Evolutionary conservation across 2,888 invertebrate genomes (phyloP), one percentile per base, ranked within the genome.

Genomic region (Lissonota sp.): DNA sequence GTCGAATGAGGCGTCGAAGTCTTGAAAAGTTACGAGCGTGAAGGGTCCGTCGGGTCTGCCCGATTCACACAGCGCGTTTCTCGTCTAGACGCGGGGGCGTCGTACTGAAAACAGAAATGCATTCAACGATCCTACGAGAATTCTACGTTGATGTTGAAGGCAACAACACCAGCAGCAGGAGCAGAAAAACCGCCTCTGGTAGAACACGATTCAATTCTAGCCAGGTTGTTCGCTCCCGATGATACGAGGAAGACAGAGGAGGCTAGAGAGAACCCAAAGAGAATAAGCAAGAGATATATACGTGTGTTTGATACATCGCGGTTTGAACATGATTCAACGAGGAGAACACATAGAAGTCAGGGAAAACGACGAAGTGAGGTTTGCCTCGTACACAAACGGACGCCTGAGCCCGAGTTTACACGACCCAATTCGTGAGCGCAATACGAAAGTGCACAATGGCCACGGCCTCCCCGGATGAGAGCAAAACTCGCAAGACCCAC

Each of bases 31-130:
- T 26, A 26, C 26, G 26, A 26, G 26, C 26, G 26, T 26, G 26
- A 26, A 26, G 26, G 26, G 26, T 26, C 26, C 26, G 26, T 26
- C 8, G 55, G 58, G 3, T 39, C 14, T 49, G 74, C 55, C 53
- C 67, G 53, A 14, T 63, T 53, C 69, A 42, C 14, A 73, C 49
- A 58, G 37, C 63, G 37, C 63, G 40, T 53, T 14, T 60, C 72
- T 42, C 62, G 83, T 83, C 83, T 81, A 81, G 83, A 83, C 83
- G 78, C 78, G 80, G 74, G 78, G 83, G 80, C 80, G 80, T 81
- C 78, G 40, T 62, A 37, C 62, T 64, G 70, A 63, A 74, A 79
- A 81, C 74, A 70, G 63, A 79, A 81, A 81, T 79, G 79, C 73
- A 79, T 74, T 79, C 64, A 63, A 66, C 62, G 40, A 72, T 78